Evolutionary conservation across 2,888 invertebrate genomes (phyloP).

Genomic region (Sabatieria punctata): DNA sequence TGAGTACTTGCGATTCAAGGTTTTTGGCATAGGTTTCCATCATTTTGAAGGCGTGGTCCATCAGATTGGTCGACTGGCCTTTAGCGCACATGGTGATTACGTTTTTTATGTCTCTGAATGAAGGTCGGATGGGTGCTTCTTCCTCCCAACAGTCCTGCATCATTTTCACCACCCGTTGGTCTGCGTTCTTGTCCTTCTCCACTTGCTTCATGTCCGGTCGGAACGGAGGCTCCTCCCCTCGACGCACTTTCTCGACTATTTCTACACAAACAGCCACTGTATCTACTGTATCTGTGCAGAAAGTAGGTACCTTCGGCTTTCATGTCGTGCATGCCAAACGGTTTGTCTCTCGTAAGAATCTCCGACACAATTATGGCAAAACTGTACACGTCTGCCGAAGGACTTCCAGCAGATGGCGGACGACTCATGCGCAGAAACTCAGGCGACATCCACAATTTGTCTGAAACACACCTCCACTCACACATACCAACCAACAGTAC

Average conservation of each 20-base stretch:
- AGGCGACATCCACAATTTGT: slow-evolving; percentile 6
- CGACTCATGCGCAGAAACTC: slow-evolving; percentile 5
- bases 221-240: slow-evolving; percentile 6
- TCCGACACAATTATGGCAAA: slow-evolving; percentile 8
- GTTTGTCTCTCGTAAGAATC: slow-evolving; percentile 3
- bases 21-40: slow-evolving; percentile 9
- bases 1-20: slow-evolving; percentile 2
- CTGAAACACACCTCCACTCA: no score
- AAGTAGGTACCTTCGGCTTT: slow-evolving; percentile 1
- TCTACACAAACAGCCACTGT: background rate
- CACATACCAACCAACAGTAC: no score
- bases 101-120: slow-evolving; percentile 11
- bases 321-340: slow-evolving; percentile 3
- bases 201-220: slow-evolving; percentile 6
- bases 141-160: slow-evolving; percentile 23
- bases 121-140: slow-evolving; percentile 18
- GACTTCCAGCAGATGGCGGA: slow-evolving; percentile 1
- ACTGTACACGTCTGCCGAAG: slow-evolving; percentile 8
- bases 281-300: background rate
- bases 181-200: background rate
- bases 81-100: background rate
- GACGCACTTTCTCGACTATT: slow-evolving; percentile 6
- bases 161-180: slow-evolving; percentile 11
- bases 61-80: slow-evolving; percentile 6
- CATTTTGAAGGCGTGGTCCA: slow-evolving; percentile 11